phyloP scores from a whole-genome alignment of 2,888 invertebrate genomes.

The Nomada fabriciana region DNA sequence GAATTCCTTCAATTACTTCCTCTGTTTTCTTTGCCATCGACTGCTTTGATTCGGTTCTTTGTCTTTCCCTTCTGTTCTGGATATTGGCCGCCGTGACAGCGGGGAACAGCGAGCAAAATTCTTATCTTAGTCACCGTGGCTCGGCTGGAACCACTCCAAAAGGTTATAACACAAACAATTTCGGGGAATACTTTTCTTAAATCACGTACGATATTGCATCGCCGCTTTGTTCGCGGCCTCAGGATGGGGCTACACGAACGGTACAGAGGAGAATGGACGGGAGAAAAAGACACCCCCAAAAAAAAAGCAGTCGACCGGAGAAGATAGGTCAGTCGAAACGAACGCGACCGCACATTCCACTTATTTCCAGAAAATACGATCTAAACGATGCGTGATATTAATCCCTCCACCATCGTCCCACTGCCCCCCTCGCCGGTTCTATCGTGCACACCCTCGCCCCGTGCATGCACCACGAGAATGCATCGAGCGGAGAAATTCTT shows the following conservation, averaged over 20 bases:
- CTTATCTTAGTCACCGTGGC: conserved; percentile 63
- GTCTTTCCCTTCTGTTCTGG: conserved; percentile 37
- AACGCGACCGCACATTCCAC: conserved; percentile 41
- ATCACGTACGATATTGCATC: conserved; percentile 71
- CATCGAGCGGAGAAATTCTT: conserved; percentile 25
- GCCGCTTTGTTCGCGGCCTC: conserved; percentile 51
- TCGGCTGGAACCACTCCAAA: conserved; percentile 66
- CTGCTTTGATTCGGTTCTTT: conserved; percentile 51
- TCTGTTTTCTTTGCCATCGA: conserved; percentile 39
- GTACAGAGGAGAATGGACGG: not conserved
- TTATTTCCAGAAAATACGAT: conserved; percentile 39
- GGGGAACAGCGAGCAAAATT: conserved; percentile 59
- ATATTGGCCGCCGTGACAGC: conserved; percentile 66
- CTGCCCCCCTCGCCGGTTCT: not conserved
- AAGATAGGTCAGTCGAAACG: conserved; percentile 55
- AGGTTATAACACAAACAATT: conserved; percentile 68
- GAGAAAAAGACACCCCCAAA: not conserved
- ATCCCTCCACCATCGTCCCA: conserved; percentile 33
- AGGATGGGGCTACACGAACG: not conserved
- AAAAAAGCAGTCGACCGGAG: not conserved
- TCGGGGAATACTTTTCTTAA: conserved; percentile 69
- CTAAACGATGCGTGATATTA: conserved; percentile 57
- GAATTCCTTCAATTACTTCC: conserved; percentile 35
- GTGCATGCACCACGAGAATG: not conserved
- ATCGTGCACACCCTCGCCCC: not conserved